These are phyloP conservation scores for Artemisiospiza belli DNA, from an alignment of 2,113 vertebrate genomes.

Conservation along the genomic window DNA sequence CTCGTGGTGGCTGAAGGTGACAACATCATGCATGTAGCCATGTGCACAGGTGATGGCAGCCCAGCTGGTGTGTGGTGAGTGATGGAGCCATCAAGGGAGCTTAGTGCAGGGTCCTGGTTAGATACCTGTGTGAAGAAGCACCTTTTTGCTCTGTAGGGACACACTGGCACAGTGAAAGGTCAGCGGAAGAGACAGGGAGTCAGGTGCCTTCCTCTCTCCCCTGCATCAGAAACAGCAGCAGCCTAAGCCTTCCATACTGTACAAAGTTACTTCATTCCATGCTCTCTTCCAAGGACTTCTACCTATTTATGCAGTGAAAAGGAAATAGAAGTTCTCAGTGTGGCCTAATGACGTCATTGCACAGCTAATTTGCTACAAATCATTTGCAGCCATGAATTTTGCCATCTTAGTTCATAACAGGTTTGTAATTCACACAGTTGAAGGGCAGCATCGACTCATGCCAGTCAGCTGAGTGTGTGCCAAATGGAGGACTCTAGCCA, in stretches of 20 bases:
- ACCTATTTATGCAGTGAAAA: background rate
- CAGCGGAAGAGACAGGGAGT: background rate
- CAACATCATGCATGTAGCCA: background rate
- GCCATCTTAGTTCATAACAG: background rate
- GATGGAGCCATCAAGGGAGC: accelerated
- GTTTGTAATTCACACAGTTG: background rate
- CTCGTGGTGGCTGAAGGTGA: background rate
- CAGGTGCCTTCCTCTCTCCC: background rate
- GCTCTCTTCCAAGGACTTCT: background rate
- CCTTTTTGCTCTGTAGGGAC: background rate
- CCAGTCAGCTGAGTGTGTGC: background rate
- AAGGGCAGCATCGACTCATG: background rate
- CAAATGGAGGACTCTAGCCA: background rate
- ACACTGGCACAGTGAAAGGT: background rate
- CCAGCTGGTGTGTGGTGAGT: accelerated
- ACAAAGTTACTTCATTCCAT: background rate
- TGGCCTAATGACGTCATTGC: background rate
- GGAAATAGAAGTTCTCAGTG: background rate
- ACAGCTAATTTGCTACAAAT: background rate
- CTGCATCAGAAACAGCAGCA: background rate
- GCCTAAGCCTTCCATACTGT: background rate
- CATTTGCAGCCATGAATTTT: background rate
- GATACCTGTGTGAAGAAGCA: background rate
- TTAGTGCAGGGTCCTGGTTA: background rate
- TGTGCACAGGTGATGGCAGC: background rate